Evolutionary conservation across 2,888 invertebrate species (phyloP).

Genomic region (Oligia latruncula): DNA sequence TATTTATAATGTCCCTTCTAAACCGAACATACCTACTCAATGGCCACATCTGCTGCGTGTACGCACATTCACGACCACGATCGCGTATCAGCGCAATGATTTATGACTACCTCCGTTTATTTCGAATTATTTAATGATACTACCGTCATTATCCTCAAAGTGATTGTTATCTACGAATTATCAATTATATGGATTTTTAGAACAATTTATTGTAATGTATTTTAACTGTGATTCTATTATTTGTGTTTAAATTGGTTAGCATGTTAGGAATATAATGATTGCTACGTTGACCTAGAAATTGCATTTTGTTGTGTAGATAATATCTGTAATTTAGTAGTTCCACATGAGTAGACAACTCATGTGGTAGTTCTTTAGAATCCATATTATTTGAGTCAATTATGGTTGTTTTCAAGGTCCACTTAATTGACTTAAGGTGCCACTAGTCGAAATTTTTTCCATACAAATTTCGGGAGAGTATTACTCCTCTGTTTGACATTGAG

Average conservation of each 20-base stretch:
- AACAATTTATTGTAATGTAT: slow-evolving; percentile 51
- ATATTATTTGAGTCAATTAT: slow-evolving; percentile 10
- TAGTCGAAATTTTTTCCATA: no score
- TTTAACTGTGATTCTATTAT: slow-evolving; percentile 35
- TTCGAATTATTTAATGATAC: slow-evolving; percentile 48
- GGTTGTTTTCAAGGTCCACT: slow-evolving; percentile 21
- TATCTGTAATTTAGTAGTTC: slow-evolving; percentile 29
- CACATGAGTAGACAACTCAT: no score
- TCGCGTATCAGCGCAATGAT: slow-evolving; percentile 41
- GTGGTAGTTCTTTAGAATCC: background rate
- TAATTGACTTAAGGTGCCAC: slow-evolving; percentile 9
- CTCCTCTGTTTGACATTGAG: no score
- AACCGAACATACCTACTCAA: slow-evolving; percentile 15
- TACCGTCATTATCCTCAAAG: slow-evolving; percentile 43
- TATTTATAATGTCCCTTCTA: background rate
- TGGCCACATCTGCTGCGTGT: slow-evolving; percentile 27
- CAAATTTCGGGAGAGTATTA: no score
- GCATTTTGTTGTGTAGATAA: slow-evolving; percentile 35
- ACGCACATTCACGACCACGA: slow-evolving; percentile 45
- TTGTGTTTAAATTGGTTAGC: slow-evolving; percentile 43
- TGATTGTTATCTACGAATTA: slow-evolving; percentile 54
- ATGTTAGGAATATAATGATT: slow-evolving; percentile 24
- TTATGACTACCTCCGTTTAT: slow-evolving; percentile 49
- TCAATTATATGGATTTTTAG: slow-evolving; percentile 57
- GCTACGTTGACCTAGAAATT: slow-evolving; percentile 38